phyloP scores from a whole-genome alignment of 2,797 vertebrate species.

The Pantherophis alleghaniensis region DNA sequence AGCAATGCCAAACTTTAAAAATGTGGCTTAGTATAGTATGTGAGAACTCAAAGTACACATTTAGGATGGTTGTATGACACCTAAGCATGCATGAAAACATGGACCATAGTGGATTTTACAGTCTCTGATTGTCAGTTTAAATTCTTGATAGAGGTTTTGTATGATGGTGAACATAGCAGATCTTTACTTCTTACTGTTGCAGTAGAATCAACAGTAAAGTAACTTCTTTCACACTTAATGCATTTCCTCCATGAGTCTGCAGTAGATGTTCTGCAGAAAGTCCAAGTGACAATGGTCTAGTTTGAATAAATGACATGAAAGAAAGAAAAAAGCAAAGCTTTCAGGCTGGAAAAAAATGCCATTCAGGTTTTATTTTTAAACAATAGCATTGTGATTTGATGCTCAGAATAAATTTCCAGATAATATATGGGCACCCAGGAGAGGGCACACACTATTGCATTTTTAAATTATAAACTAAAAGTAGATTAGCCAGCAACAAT shows the following conservation, averaged over 20 bases:
- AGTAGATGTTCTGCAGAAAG: neutral
- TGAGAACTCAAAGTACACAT: neutral
- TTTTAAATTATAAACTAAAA: conserved; percentile 5
- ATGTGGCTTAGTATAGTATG: neutral
- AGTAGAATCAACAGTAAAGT: neutral
- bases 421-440: neutral
- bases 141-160: neutral
- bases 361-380: neutral
- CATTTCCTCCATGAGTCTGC: neutral
- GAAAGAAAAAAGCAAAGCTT: neutral
- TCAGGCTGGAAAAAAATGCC: neutral
- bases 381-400: neutral
- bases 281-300: neutral
- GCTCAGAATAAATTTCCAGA: conserved; percentile 22
- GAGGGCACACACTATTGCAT: rapidly evolving
- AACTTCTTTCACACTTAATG: neutral
- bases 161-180: no score
- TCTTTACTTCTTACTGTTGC: conserved; percentile 29
- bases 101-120: neutral
- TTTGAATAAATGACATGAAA: neutral
- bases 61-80: neutral
- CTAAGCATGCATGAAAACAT: neutral
- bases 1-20: neutral
- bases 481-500: neutral
- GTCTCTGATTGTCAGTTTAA: neutral